Percentiles rank a stretch among this genome's conserved stretches.
Conservation (phyloP, 2,113 vertebrate species). For the Piprites chloris region DNA sequence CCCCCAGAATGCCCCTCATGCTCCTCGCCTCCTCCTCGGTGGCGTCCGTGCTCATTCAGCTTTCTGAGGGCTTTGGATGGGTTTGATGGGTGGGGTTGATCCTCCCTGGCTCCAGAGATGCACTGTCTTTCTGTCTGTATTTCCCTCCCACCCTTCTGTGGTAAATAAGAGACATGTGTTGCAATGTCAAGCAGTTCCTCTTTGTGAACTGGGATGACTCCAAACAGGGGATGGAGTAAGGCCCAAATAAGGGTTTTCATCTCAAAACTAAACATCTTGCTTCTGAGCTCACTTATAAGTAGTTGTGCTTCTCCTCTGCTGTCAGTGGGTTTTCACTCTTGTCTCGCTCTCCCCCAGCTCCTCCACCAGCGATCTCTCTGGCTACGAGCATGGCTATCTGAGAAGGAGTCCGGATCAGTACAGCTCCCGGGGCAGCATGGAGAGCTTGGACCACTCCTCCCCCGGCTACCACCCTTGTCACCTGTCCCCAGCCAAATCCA, state of each 20-base stretch:
- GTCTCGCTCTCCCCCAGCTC: conserved; percentile 74
- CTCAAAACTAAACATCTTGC: conserved; percentile 72
- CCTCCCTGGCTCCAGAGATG: conserved; percentile 31
- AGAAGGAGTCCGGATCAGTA: conserved; percentile 92
- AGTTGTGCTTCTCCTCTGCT: neutral
- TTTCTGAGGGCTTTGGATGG: conserved; percentile 39
- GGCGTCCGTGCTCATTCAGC: neutral
- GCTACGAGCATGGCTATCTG: conserved; percentile 82
- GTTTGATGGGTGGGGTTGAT: conserved; percentile 23
- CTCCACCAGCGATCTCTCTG: conserved; percentile 87
- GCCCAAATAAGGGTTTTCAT: conserved; percentile 75
- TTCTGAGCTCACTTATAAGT: conserved; percentile 70
- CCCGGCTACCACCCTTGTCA: conserved; percentile 85
- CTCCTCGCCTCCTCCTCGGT: neutral
- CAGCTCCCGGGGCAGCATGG: conserved; percentile 96
- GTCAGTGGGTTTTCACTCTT: conserved; percentile 22
- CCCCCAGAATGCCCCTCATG: neutral
- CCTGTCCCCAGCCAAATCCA: conserved; percentile 89
- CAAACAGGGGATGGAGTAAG: conserved; percentile 52
- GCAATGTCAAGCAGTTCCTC: conserved; percentile 63
- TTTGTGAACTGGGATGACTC: conserved; percentile 66
- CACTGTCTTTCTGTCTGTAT: neutral
- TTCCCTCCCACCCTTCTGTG: conserved; percentile 19
- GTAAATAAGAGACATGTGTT: conserved; percentile 65
- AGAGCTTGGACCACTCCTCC: conserved; percentile 87